A percentile compares a stretch with the other conserved stretches of the same genome.
phyloP scores from a whole-genome alignment of 2,113 vertebrate species.

The Tragulus kanchil region DNA sequence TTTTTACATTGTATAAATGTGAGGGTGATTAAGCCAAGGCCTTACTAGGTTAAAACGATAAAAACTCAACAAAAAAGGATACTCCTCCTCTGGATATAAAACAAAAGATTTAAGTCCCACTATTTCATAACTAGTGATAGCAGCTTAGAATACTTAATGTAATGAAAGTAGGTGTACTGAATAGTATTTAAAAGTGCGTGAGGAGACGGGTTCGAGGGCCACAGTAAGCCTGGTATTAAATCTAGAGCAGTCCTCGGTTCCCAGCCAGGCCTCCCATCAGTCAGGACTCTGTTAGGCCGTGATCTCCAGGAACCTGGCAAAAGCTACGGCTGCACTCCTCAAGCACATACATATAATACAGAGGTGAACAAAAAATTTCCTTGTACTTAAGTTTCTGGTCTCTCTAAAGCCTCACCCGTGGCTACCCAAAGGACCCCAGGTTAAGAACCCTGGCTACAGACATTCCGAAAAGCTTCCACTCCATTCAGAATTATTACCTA shows the following conservation, averaged over 20 bases:
- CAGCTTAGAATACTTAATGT: neutral
- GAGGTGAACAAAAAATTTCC: neutral
- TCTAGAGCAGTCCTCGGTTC: neutral
- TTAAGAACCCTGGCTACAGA: neutral
- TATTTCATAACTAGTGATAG: neutral
- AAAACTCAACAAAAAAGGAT: neutral
- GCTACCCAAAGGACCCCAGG: neutral
- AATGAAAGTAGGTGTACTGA: neutral
- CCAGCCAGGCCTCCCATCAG: neutral
- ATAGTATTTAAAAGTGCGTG: neutral
- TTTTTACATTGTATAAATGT: neutral
- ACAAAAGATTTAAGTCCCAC: neutral
- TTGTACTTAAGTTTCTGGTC: neutral
- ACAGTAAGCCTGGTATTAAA: neutral
- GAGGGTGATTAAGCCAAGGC: conserved; percentile 11
- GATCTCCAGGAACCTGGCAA: neutral
- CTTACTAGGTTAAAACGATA: conserved; percentile 1
- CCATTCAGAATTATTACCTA: neutral
- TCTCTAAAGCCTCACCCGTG: neutral
- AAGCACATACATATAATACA: neutral
- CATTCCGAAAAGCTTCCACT: neutral
- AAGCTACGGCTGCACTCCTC: neutral
- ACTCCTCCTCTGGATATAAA: neutral
- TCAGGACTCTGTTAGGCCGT: neutral
- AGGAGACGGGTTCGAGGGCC: neutral